These are phyloP conservation scores for Chrysolina oricalcia DNA, from an alignment of 2,888 invertebrate species.

Conservation along the genomic window DNA sequence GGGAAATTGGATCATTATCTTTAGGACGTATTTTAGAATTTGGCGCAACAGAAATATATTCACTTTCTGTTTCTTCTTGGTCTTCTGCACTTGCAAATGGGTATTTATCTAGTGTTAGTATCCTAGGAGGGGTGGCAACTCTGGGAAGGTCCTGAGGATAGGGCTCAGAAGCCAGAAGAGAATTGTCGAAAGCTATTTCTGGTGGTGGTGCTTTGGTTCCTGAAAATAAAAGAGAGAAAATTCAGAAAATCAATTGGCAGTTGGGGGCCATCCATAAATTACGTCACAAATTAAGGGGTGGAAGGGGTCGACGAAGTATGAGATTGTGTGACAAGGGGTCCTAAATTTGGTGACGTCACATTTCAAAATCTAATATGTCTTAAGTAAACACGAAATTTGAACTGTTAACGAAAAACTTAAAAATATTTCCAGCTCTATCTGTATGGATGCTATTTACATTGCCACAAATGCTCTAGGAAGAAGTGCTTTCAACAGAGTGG, in stretches of 20 bases:
- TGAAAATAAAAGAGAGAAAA: constrained; percentile 65
- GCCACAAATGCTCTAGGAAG: too few species aligned
- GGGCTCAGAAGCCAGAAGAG: constrained; percentile 81
- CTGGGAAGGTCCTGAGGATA: constrained; percentile 79
- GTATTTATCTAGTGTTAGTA: constrained; percentile 89
- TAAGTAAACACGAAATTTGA: too few species aligned
- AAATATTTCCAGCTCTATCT: too few species aligned
- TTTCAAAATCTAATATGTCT: too few species aligned
- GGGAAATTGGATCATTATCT: constrained; percentile 62
- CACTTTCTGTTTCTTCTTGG: constrained; percentile 73
- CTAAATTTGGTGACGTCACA: too few species aligned
- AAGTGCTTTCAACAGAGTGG: too few species aligned
- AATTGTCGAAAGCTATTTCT: constrained; percentile 90
- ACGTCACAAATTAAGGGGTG: too few species aligned
- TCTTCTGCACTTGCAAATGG: constrained; percentile 82
- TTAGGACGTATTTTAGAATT: constrained; percentile 62
- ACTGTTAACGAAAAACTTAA: too few species aligned
- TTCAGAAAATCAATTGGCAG: neutral
- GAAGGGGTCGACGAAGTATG: too few species aligned
- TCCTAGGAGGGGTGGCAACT: constrained; percentile 91
- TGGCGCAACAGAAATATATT: constrained; percentile 62
- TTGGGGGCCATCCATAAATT: too few species aligned
- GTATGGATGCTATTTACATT: too few species aligned
- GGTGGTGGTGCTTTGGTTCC: constrained; percentile 90
- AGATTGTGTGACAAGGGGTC: too few species aligned